Evolutionary conservation across 2,113 vertebrate genomes (phyloP).

Genomic region (Ivindomyrus marchei): DNA sequence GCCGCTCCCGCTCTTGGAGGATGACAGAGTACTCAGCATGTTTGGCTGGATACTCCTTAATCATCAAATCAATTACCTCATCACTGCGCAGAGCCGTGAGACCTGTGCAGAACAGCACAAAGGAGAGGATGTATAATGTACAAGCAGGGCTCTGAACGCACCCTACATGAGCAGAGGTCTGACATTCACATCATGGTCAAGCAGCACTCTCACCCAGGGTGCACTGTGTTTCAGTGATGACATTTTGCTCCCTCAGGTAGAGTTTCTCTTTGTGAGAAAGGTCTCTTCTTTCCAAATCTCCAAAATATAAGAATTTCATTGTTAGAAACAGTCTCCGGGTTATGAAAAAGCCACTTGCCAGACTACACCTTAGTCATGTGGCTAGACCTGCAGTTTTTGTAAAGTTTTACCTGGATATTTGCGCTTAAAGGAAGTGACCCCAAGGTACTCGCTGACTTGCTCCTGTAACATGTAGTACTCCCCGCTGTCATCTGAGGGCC

Average conservation of each 20-base stretch:
- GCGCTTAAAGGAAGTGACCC: slow-evolving; percentile 95
- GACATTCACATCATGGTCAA: background rate
- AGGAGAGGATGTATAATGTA: background rate
- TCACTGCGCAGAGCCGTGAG: slow-evolving; percentile 92
- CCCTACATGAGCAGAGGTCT: background rate
- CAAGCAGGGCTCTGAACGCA: background rate
- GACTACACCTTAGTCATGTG: background rate
- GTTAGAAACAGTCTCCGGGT: background rate
- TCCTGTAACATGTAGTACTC: slow-evolving; percentile 99
- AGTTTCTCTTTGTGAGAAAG: slow-evolving; percentile 96
- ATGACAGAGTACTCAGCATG: slow-evolving; percentile 95
- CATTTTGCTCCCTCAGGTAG: slow-evolving; percentile 90
- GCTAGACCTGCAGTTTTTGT: background rate
- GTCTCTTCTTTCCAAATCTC: slow-evolving; percentile 96
- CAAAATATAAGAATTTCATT: background rate
- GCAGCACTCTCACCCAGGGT: slow-evolving; percentile 74
- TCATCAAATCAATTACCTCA: slow-evolving; percentile 98
- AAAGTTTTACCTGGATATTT: slow-evolving; percentile 86
- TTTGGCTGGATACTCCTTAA: slow-evolving; percentile 94
- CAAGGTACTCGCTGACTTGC: slow-evolving; percentile 97
- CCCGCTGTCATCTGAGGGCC: slow-evolving; percentile 91
- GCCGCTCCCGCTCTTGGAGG: slow-evolving; percentile 88
- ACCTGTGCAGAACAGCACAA: slow-evolving; percentile 55
- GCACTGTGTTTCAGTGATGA: slow-evolving; percentile 97
- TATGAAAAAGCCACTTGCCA: background rate